Evolutionary conservation across 2,888 invertebrate genomes (phyloP), one percentile per base, ranked within the genome.

Genomic region (Eristalis arbustorum): DNA sequence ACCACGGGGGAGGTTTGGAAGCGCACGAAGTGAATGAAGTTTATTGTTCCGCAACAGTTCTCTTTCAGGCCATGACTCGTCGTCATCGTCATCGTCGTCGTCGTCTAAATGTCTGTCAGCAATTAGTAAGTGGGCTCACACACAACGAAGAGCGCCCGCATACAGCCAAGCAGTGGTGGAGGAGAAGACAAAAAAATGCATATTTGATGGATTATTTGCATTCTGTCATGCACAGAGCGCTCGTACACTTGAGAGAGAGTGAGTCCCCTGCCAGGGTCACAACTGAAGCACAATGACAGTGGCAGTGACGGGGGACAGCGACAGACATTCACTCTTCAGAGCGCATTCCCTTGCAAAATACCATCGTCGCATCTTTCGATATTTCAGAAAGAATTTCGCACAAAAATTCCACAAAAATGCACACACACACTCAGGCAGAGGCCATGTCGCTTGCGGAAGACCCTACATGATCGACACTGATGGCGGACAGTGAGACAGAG

Each of bases 81-180:
- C 67, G 42, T n/a, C n/a, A n/a, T 18, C 49, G 72, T 72, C 72
- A 76, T 68, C 76, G 37, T 23, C 67, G 61, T 49, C 49, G 72
- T 72, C 73, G 80, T 68, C 76, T 76, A 73, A 81, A 77, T 81
- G 84, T 85, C 81, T 85, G 84, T 68, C 69, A 72, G 76, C 75
- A 84, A 67, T 84, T 76, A 42, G n/a, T 64, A 63, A 62, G 59
- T 25, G 56, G 14, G 28, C 49, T 23, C 22, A 37, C 6, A 23
- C 1, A 23, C 13, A 14, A n/a, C n/a, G n/a, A n/a, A n/a, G n/a
- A n/a, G n/a, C n/a, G n/a, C 5, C 3, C 11, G 14, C 28, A 42
- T 13, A 31, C 8, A n/a, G 49, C 2, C 18, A 18, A 4, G n/a
- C 5, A 49, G 42, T n/a, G 49, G n/a, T n/a, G 1, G 42, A 5